phyloP scores from a whole-genome alignment of 35 echinoderm and acorn worm genomes.

The Acanthaster planci region DNA sequence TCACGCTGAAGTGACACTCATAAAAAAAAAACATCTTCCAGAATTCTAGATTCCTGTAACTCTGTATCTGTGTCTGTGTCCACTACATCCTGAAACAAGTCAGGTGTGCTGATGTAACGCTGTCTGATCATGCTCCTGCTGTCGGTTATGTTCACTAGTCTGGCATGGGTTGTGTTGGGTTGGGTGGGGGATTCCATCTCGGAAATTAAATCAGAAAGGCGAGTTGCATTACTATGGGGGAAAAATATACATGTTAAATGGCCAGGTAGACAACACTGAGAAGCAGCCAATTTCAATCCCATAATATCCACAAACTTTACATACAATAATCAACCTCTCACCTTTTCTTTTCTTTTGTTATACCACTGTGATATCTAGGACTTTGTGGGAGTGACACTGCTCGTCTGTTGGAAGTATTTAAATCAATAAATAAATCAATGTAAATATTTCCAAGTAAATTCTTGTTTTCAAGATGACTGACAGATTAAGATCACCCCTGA shows the following conservation, averaged over 20 bases:
- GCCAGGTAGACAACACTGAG: too few species aligned
- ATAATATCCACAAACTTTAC: too few species aligned
- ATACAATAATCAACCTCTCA: too few species aligned
- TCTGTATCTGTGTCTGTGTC: neutral
- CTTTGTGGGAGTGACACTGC: too few species aligned
- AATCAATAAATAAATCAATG: too few species aligned
- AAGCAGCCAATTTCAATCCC: too few species aligned
- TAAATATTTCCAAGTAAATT: too few species aligned
- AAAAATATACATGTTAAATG: neutral
- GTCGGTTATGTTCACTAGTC: neutral
- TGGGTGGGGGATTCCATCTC: constrained; percentile 10
- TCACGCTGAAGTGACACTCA: neutral
- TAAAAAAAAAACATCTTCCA: constrained; percentile 1
- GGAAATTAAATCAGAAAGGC: neutral
- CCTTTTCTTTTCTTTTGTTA: too few species aligned
- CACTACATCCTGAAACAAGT: neutral
- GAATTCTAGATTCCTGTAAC: neutral
- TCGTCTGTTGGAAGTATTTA: too few species aligned
- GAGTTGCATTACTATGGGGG: neutral
- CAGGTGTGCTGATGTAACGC: neutral
- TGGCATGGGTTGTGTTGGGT: neutral
- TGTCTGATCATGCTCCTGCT: neutral
- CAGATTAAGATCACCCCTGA: too few species aligned
- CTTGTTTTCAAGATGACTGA: too few species aligned
- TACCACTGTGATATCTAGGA: too few species aligned